Evolutionary conservation across 2,888 invertebrate genomes (phyloP), one percentile per base, ranked within the genome.

Genomic region (Dilophus febrilis): DNA sequence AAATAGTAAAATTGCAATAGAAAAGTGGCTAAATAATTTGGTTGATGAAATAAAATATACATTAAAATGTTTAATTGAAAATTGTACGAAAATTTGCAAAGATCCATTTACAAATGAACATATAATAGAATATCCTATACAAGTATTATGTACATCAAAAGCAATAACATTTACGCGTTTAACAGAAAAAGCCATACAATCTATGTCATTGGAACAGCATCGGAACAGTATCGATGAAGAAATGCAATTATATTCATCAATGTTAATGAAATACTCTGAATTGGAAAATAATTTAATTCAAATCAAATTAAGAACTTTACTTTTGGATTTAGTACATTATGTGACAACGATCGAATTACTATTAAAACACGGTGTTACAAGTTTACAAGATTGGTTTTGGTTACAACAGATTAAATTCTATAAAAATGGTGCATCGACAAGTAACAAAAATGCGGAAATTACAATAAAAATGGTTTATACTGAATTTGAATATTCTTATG

Each of bases 401-500:
- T 83, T 87, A 59, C 86, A 87, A 59, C 95, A 95, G 58, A 69
- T 97, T 35, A 74, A 85, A 54, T 86, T 79, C 60, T 86, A 86
- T 58, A 22, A 22, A 22, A 4, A 22, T 6, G 4, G 5, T 6
- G 5, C 5, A 6, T 4, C 4, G 5, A 56, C 76, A 38, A 61
- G 66, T 32, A 61, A 61, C 29, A 64, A 65, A 30, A 71, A 74
- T 37, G 70, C 72, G 42, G 77, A 84, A 12, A 65, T 77, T 2
- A 72, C 19, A 35, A 50, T 90, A 40, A 76, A 76, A 61, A 95
- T 97, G 83, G 95, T 87, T 4, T 81, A 88, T 56, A 87, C 95
- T 13, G 78, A 87, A 62, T 90, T 98, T 66, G 74, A 83, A 19
- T 98, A 98, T 61, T 88, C 94, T 1, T 98, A 90, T 57, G 98